Evolutionary conservation across 2,113 vertebrate genomes (phyloP).

Genomic region (Gymnogyps californianus): DNA sequence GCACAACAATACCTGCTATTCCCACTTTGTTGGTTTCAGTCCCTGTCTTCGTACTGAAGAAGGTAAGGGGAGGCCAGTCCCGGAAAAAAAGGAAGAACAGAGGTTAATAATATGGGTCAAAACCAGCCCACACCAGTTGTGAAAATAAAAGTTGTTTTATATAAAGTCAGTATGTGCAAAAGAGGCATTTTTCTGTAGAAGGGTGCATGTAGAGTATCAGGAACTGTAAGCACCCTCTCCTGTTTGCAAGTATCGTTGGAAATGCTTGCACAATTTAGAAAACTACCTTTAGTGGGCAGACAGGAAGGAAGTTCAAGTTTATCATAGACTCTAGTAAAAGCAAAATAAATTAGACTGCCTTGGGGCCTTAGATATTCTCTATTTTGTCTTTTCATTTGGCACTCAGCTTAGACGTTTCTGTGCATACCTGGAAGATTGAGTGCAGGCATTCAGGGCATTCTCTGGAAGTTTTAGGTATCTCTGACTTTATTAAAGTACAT

Average conservation of each 20-base stretch:
- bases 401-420: not conserved
- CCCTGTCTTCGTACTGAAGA: not conserved
- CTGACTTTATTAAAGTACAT: not conserved
- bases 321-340: not conserved
- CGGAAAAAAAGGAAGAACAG: not conserved
- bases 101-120: not conserved
- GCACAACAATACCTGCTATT: not conserved
- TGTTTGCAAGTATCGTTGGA: not conserved
- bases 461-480: not conserved
- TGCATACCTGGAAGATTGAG: not conserved
- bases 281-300: not conserved
- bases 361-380: not conserved
- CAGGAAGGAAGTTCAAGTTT: not conserved
- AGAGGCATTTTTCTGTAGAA: not conserved
- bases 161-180: not conserved
- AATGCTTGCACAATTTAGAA: not conserved
- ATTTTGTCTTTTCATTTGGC: not conserved
- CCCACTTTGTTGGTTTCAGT: not conserved
- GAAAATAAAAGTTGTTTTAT: not conserved
- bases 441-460: not conserved
- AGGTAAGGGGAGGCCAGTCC: not conserved
- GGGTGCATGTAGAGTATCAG: not conserved
- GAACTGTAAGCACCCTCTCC: not conserved
- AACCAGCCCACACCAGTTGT: not conserved
- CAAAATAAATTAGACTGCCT: not conserved